Evolutionary conservation across 1,140 invertebrate species (phyloP), one percentile per base, ranked within the genome.

Genomic region (Drosophila jambulina): DNA sequence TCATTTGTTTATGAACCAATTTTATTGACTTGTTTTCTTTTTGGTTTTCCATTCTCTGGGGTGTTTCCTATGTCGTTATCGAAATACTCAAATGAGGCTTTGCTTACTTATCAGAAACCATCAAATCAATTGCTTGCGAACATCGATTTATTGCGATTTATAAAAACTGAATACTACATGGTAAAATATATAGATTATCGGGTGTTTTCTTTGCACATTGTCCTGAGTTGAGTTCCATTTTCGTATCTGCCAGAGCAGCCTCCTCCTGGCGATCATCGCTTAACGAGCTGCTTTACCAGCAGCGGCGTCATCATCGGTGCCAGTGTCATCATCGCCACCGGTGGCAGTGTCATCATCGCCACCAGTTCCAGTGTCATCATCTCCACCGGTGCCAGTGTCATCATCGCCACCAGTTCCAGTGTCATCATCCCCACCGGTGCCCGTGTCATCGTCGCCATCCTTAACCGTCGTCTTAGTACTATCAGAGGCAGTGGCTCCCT

Each of bases 111-210:
- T 59, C 10, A 23, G 23, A 34, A 25, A 21, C 15, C 36, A 27
- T 54, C 19, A 54, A 38, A 12, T 19, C 6, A 10, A 29, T 56
- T 56, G 60, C 60, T 63, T 63, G 60, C 51, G 23, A 63, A 56
- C 21, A 56, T 56, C n/a, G 51, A 21, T 53, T 62, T 58, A 58
- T 65, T 65, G 27, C 58, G 21, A 36, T 43, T 46, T 62, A 62
- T 45, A 65, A 27, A 27, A 42, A 49, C 65, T 67, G 65, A 69
- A 69, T 67, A 42, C 63, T 67, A 65, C 15, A 34, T 45, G 58
- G 40, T 64, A 62, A 36, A 45, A 60, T 40, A 42, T 42, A 43
- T 34, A 34, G 25, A 34, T 61, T 19, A 23, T 13, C 8, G 58
- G 21, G 21, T 61, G 6, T 23, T 61, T 42, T 25, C 23, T 21